These are phyloP conservation scores for Bufo gargarizans DNA, from an alignment of 2,113 vertebrate species.

Conservation along the genomic window DNA sequence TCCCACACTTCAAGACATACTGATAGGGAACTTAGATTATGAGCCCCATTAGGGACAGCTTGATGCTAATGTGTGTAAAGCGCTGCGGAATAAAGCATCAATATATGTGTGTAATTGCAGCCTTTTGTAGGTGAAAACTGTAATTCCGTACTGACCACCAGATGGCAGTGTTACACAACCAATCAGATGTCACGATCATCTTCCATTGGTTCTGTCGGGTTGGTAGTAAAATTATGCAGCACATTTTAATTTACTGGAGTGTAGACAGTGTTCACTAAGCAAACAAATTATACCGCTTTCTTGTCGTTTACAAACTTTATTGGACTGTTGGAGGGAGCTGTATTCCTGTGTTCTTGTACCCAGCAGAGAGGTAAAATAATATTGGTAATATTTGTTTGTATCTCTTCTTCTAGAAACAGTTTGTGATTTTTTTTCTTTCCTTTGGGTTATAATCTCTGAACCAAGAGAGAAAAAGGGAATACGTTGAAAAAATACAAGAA, in stretches of 20 bases:
- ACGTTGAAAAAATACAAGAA: slow-evolving; percentile 14
- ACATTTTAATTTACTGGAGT: slow-evolving; percentile 48
- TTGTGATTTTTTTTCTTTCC: not conserved
- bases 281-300: slow-evolving; percentile 47
- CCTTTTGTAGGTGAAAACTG: not conserved
- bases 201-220: not conserved
- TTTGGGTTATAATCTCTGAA: not conserved
- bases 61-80: too few species aligned
- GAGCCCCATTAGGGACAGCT: too few species aligned
- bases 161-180: slow-evolving; percentile 73
- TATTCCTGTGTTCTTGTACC: not conserved
- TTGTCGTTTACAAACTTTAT: slow-evolving; percentile 49
- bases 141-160: slow-evolving; percentile 58
- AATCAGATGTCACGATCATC: slow-evolving; percentile 42
- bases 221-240: slow-evolving; percentile 35
- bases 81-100: too few species aligned
- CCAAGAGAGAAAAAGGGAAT: not conserved
- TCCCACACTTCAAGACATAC: too few species aligned
- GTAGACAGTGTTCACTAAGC: slow-evolving; percentile 5
- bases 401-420: not conserved
- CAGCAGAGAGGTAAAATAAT: slow-evolving; percentile 14
- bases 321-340: slow-evolving; percentile 25
- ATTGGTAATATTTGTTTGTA: slow-evolving; percentile 42
- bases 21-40: too few species aligned
- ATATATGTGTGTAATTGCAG: not conserved